Conservation (phyloP, 2,113 vertebrate species). For the Dicentrarchus labrax region DNA sequence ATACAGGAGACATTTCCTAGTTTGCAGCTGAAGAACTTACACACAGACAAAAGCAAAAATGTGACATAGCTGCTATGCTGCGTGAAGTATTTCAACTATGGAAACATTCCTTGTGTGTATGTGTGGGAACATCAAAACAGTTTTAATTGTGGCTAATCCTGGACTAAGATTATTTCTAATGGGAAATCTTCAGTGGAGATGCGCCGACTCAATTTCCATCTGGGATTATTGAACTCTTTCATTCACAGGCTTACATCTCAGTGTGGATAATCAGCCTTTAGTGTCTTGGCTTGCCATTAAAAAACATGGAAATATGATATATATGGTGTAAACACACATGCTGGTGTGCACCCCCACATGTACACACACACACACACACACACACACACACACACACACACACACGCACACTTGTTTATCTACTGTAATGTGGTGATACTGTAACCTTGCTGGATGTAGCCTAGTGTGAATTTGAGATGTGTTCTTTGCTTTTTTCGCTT, state of each 20-base stretch:
- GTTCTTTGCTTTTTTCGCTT: conserved; percentile 45
- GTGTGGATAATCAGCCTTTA: conserved; percentile 63
- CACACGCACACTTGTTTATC: conserved; percentile 39
- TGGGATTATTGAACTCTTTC: conserved; percentile 72
- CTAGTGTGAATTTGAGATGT: conserved; percentile 62
- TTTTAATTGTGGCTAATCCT: conserved; percentile 73
- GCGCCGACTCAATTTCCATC: conserved; percentile 63
- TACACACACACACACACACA: conserved; percentile 12
- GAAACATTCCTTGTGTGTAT: conserved; percentile 22
- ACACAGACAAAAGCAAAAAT: conserved; percentile 12
- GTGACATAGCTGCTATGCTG: neutral
- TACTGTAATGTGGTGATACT: conserved; percentile 58
- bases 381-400: neutral
- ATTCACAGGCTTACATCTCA: conserved; percentile 65
- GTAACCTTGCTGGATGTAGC: conserved; percentile 60
- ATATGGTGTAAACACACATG: conserved; percentile 38
- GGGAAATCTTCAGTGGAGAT: conserved; percentile 67
- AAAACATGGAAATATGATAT: conserved; percentile 52
- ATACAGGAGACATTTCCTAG: neutral
- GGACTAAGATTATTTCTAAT: conserved; percentile 73
- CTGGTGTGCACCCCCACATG: conserved; percentile 13
- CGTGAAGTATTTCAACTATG: conserved; percentile 2
- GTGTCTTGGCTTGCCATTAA: conserved; percentile 55
- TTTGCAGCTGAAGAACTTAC: neutral
- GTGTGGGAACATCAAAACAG: conserved; percentile 66